Percentiles rank a stretch among this genome's conserved stretches.
These are phyloP conservation scores for Prostheceraeus crozeri DNA, from an alignment of 2,888 invertebrate species.

Conservation along the genomic window DNA sequence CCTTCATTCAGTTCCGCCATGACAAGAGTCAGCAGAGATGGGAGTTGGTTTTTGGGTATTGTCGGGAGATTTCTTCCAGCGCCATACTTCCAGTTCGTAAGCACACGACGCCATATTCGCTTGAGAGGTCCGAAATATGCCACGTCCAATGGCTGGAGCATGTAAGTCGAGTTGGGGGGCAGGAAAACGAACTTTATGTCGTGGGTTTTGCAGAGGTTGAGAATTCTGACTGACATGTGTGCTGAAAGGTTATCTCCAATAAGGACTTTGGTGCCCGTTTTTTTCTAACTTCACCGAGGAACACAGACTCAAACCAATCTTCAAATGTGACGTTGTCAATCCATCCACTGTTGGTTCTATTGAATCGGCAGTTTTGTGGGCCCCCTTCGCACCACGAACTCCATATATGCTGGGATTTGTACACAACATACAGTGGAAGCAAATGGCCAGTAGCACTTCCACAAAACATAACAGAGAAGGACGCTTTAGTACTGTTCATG, in stretches of 20 bases:
- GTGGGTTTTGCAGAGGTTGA: background rate
- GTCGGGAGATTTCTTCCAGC: background rate
- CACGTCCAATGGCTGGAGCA: constrained; percentile 42
- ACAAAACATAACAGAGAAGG: constrained; percentile 18
- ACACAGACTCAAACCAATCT: constrained; percentile 1
- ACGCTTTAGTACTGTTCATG: background rate
- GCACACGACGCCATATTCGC: constrained; percentile 37
- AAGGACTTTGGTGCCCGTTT: background rate
- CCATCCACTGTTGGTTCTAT: constrained; percentile 1
- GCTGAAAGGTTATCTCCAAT: constrained; percentile 20
- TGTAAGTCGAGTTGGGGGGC: constrained; percentile 42
- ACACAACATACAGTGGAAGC: constrained; percentile 13
- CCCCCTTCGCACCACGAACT: constrained; percentile 10
- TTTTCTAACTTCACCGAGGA: background rate
- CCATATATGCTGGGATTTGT: background rate
- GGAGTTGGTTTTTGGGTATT: constrained; percentile 3
- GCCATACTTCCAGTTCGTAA: constrained; percentile 23
- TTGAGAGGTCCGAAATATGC: constrained; percentile 41
- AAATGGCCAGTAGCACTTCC: constrained; percentile 6
- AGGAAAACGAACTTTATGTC: constrained; percentile 34
- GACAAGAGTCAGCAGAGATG: background rate
- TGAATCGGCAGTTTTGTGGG: background rate
- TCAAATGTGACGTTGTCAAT: constrained; percentile 13
- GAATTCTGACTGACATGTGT: background rate
- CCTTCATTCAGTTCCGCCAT: background rate